Evolutionary conservation across 2,113 vertebrate species (phyloP).

Genomic region (human (Homo sapiens)): DNA sequence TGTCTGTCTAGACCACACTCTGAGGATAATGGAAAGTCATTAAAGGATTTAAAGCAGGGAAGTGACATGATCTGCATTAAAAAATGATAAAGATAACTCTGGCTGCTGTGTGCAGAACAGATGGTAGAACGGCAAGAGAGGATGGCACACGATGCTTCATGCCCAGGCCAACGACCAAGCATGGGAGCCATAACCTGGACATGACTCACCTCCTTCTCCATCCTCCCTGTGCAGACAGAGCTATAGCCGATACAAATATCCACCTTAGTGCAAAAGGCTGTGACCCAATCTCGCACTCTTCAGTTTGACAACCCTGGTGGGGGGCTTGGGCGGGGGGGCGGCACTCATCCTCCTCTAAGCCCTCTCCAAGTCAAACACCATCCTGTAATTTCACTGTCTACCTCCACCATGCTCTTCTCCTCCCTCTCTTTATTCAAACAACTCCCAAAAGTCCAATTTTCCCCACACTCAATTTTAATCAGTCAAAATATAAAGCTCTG

Average conservation of each 20-base stretch:
- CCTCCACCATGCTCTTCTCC: not conserved
- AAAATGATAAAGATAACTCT: not conserved
- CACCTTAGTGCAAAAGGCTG: not conserved
- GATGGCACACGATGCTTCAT: accelerated
- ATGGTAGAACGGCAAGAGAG: not conserved
- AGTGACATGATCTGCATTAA: not conserved
- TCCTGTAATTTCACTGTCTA: not conserved
- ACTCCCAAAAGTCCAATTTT: not conserved
- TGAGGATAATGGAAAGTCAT: not conserved
- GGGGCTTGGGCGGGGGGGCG: not conserved
- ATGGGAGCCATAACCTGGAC: not conserved
- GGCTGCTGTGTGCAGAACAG: not conserved
- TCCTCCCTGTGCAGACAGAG: not conserved
- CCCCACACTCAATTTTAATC: not conserved
- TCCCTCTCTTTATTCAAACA: not conserved
- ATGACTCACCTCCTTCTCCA: not conserved
- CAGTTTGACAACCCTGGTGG: not conserved
- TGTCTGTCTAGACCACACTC: too few species aligned
- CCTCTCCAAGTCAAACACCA: not conserved
- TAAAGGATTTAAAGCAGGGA: not conserved
- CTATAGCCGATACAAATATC: not conserved
- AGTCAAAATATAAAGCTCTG: not conserved
- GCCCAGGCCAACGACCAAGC: not conserved
- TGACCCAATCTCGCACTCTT: not conserved
- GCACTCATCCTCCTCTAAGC: not conserved